Base-by-base conservation (phyloP, 1,140 invertebrate species). In the Tetragnatha versicolor region DNA sequence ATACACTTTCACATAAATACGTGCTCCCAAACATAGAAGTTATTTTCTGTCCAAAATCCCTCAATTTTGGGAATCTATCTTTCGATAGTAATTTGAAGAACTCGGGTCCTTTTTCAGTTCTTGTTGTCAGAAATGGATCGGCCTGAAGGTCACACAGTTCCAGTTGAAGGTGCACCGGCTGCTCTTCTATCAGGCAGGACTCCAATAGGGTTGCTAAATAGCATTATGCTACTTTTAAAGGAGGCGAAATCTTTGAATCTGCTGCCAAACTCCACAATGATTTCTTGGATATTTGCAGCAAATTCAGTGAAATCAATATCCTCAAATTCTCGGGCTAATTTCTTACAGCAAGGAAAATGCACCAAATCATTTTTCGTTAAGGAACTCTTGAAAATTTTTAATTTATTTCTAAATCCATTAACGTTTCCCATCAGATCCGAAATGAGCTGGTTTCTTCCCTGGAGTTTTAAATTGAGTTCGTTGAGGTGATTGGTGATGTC, bases 331-430 rank as follows among this genome's bases (percentile, higher is more conserved):
- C 33, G 22, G 14, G 20, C 29, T 61, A 27, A 25, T 35, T 61
- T 27, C 58, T 20, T 22, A 61, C 58, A 61, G 31, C 58, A 1
- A 29, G 58, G 31, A 61, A 61, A 61, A 35, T 63, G 53, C 10
- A 5, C 73, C 42, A 63, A 49, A 66, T n/a, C 39, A 20, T 49
- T 45, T 42, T 66, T 42, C 25, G 42, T 22, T 31, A 63, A 77
- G 47, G 29, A 22, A 77, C 25, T 25, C 14, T 65, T 39, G 60
- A 65, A 66, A 49, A 66, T 6, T 65, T 39, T 60, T 53, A 65
- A 47, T 45, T 66, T 77, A 17, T 77, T 77, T 35, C 37, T 55
- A 65, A 77, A 77, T 49, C 73, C 39, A 63, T 77, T 66, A 7
- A 66, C 39, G 25, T 77, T 63, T 25, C 73, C 73, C 55, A 45